phyloP scores from a whole-genome alignment of 2,888 invertebrate genomes.

The Callimorpha dominula region DNA sequence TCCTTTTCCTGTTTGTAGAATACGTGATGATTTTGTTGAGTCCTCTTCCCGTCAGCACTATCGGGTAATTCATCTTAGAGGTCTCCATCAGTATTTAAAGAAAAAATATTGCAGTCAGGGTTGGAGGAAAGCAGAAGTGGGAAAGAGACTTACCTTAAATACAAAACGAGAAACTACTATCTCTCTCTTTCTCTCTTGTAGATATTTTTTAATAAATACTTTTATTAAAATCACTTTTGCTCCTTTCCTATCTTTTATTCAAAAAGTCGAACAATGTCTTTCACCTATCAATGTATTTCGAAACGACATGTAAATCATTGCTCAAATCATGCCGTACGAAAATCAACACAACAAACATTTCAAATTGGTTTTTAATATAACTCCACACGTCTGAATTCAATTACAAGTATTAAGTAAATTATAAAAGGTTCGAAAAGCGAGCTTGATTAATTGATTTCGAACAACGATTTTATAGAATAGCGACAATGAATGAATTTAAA shows the following conservation, averaged over 20 bases:
- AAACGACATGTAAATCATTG: conserved; percentile 22
- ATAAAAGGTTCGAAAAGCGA: conserved; percentile 56
- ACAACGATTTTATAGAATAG: conserved; percentile 40
- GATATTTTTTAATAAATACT: no score
- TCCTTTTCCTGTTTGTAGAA: no score
- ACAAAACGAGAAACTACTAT: no score
- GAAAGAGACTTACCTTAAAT: no score
- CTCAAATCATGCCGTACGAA: conserved; percentile 23
- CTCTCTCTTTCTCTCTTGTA: no score
- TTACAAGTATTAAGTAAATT: conserved; percentile 61
- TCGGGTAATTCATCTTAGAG: no score
- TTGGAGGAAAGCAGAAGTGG: no score
- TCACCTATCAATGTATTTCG: background rate
- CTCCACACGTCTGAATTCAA: conserved; percentile 49
- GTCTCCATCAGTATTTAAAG: no score
- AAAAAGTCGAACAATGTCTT: background rate
- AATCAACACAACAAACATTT: conserved; percentile 32
- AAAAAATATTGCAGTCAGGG: no score
- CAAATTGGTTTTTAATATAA: conserved; percentile 48
- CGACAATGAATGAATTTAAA: conserved; percentile 53
- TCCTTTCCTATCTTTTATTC: background rate
- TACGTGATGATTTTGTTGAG: no score
- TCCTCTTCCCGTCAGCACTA: no score
- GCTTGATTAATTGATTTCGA: conserved; percentile 56
- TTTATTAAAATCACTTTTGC: no score